Evolutionary conservation across 2,113 vertebrate genomes (phyloP), one percentile per base, ranked within the genome.

Genomic region (Semicossyphus pulcher): DNA sequence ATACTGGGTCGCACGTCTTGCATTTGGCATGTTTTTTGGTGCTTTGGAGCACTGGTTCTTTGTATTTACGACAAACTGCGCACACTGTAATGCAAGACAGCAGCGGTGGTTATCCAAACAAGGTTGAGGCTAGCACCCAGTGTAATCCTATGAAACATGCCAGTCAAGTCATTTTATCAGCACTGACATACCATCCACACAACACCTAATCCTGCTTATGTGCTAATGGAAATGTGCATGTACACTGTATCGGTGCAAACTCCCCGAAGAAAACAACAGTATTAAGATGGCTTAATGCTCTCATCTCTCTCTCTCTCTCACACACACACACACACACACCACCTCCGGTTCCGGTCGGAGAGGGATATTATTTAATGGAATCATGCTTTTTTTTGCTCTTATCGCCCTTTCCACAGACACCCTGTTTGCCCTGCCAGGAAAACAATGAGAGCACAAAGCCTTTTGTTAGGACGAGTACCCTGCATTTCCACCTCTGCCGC

Each of bases 381-480:
- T 76, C 51, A 31, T 68, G 48, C 16, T 79, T 78, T 49, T 52
- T 26, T 71, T 66, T 29, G 25, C 81, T 84, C 72, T 92, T 91
- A 92, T 89, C 89, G 39, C 49, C 49, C 63, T 62, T 71, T 79
- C 66, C 49, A 44, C 86, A 85, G 86, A 88, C 86, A 63, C 72
- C 37, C 61, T 51, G 74, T 56, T 84, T 53, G 56, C 70, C 78
- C 80, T 89, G 76, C 60, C 72, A 84, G 59, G 67, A 76, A 85
- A 79, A 90, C 88, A 87, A 88, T 86, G 74, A 61, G 34, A 72
- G 72, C 79, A 85, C 77, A 69, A 63, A 84, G 71, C 76, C 82
- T 92, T 92, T 91, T 83, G 87, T 86, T 53, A 56, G 57, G 58
- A 88, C 26, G n/a, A 78, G 57, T n/a, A 74, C 31, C 69, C 68